Conservation (phyloP, 2,888 invertebrate species). For the Quadriops clusia region DNA sequence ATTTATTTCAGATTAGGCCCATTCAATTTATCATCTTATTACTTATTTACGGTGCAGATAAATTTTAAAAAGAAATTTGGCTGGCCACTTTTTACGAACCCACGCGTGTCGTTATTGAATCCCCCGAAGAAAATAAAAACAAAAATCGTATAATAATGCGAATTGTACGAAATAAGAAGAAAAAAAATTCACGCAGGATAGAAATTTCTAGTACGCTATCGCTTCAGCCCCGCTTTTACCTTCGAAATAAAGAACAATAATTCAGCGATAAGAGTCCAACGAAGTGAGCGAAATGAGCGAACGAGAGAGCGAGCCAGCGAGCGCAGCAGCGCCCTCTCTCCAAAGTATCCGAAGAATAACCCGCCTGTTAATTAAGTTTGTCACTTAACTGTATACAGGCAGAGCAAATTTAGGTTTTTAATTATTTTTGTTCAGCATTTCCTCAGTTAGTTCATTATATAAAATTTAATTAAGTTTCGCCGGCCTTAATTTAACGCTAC, state of each 20-base stretch:
- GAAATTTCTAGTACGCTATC: too few relatives aligned
- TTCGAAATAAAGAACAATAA: conserved; percentile 29
- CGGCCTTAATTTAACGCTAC: conserved; percentile 41
- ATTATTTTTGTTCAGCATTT: conserved; percentile 42
- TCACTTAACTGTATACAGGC: conserved; percentile 37
- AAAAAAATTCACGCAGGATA: too few relatives aligned
- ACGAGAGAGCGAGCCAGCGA: conserved; percentile 7
- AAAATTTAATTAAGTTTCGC: conserved; percentile 42
- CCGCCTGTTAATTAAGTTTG: conserved; percentile 41
- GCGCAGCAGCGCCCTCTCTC: conserved; percentile 20
- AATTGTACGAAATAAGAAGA: conserved; percentile 9
- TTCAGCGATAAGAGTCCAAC: conserved; percentile 32
- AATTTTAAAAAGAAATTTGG: too few relatives aligned
- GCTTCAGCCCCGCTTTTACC: conserved; percentile 13
- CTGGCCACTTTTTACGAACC: too few relatives aligned
- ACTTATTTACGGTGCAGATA: conserved; percentile 25
- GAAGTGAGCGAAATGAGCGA: too few relatives aligned
- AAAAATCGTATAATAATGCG: too few relatives aligned
- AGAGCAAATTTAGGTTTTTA: conserved; percentile 40
- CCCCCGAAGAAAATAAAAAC: too few relatives aligned
- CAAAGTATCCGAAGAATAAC: conserved; percentile 34
- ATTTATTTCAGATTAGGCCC: conserved; percentile 38
- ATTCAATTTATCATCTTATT: conserved; percentile 39
- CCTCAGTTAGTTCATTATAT: conserved; percentile 42
- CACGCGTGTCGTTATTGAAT: too few relatives aligned